Conservation (phyloP, 2,113 vertebrate genomes). For the Plotosus lineatus region DNA sequence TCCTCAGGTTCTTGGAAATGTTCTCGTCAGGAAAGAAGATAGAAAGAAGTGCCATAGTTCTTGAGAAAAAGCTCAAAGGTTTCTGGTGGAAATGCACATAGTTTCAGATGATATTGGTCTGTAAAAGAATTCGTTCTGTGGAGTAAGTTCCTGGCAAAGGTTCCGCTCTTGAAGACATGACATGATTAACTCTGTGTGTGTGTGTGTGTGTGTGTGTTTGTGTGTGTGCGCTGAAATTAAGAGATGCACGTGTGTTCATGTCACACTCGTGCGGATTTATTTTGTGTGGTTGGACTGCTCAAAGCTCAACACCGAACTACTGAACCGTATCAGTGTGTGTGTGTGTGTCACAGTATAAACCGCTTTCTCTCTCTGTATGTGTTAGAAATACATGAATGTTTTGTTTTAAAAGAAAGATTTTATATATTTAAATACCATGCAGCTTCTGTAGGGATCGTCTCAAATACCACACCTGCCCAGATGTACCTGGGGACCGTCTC, state of each 20-base stretch:
- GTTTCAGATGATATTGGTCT: neutral
- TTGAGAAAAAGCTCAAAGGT: neutral
- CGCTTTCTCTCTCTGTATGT: neutral
- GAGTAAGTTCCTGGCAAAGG: neutral
- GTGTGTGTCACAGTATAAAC: slow-evolving; percentile 7
- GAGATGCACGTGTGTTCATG: neutral
- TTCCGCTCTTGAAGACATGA: neutral
- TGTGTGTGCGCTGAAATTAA: neutral
- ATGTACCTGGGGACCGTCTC: slow-evolving; percentile 8
- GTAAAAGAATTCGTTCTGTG: no score
- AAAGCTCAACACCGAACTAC: no score
- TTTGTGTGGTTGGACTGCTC: neutral
- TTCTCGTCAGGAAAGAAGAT: neutral
- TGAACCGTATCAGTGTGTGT: neutral
- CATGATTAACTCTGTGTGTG: neutral
- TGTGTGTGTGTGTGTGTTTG: slow-evolving; percentile 18
- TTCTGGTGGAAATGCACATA: neutral
- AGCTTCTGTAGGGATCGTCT: slow-evolving; percentile 5
- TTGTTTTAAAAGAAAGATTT: slow-evolving; percentile 14
- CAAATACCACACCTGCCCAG: neutral
- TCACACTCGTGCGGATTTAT: neutral
- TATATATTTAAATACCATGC: slow-evolving; percentile 39
- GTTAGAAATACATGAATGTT: slow-evolving; percentile 2
- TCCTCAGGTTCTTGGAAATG: neutral
- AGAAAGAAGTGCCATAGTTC: neutral